A percentile compares a stretch with the other conserved stretches of the same genome.
phyloP scores from a whole-genome alignment of 1,140 invertebrate species.

The Apocrypta bakeri region DNA sequence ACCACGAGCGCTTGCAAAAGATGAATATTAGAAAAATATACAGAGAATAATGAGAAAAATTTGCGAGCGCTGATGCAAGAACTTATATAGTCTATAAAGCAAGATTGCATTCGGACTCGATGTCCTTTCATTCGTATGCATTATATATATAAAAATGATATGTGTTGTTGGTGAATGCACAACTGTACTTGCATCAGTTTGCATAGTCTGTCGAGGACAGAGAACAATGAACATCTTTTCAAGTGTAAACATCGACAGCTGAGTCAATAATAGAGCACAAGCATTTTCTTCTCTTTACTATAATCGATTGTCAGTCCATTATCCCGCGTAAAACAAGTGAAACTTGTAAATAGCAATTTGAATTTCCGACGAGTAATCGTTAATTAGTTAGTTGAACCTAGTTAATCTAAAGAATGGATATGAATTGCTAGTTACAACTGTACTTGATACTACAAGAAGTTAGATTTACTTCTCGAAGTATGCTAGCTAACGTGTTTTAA shows the following conservation, averaged over 20 bases:
- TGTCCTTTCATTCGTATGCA: slow-evolving; percentile 52
- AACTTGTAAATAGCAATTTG: slow-evolving; percentile 41
- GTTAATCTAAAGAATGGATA: slow-evolving; percentile 22
- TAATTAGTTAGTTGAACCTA: slow-evolving; percentile 23
- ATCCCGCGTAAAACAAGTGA: background rate
- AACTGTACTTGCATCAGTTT: slow-evolving; percentile 45
- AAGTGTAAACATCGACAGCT: slow-evolving; percentile 17
- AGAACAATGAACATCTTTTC: slow-evolving; percentile 26
- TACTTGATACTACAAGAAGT: slow-evolving; percentile 4
- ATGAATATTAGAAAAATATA: slow-evolving; percentile 28
- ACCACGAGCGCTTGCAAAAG: slow-evolving; percentile 4
- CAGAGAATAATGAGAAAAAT: slow-evolving; percentile 30
- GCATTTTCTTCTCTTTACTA: slow-evolving; percentile 48
- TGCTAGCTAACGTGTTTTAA: background rate
- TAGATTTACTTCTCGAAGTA: slow-evolving; percentile 24
- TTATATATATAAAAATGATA: slow-evolving; percentile 53
- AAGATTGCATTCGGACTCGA: slow-evolving; percentile 52
- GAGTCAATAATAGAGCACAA: slow-evolving; percentile 46
- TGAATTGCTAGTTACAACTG: slow-evolving; percentile 36
- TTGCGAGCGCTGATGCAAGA: slow-evolving; percentile 26
- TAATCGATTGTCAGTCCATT: slow-evolving; percentile 1
- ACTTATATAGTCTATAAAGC: slow-evolving; percentile 47
- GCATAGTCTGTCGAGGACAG: slow-evolving; percentile 46
- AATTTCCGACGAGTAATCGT: slow-evolving; percentile 3
- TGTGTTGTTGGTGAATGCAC: slow-evolving; percentile 49